Evolutionary conservation across 2,797 vertebrate species (phyloP), one percentile per base, ranked within the genome.

Genomic region (Sebastes hubbsi): DNA sequence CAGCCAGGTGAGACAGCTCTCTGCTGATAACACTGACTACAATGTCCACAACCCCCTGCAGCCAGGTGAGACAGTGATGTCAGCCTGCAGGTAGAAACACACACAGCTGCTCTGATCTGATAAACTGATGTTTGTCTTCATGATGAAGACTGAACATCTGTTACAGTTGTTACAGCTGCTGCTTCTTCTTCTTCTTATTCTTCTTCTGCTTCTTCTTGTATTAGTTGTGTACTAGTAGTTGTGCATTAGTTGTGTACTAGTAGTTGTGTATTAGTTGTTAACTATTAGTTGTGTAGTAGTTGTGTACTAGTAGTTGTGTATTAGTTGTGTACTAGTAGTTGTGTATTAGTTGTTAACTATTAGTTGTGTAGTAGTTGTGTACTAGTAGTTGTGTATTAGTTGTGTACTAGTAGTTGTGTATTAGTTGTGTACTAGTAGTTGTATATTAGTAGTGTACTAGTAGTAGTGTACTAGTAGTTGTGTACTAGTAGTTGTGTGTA

Each of bases 21-120:
- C 54, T 29, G 58, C 27, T 61, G 88, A 91, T 88, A 86, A 87
- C 5, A 54, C 30, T 62, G 38, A 89, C 84, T 82, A 52, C 76
- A 55, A 25, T 60, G 72, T 76, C 74, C 74, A 85, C 29, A 85
- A 75, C 14, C 55, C 78, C 80, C 80, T 78, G 73, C 29, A 13
- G 42, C 63, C 81, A 87, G 77, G 3, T 32, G 32, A 34, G 32
- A 66, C 13, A 58, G 54, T 46, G 55, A 58, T 5, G 4, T 62
- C 55, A 24, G 54, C 54, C 61, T 36, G 62, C 69, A 72, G 77
- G 64, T 56, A 46, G 14, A 18, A 46, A 46, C 42, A 46, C 42
- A 46, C 42, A 46, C 42, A 46, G 42, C 6, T 46, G 42, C 42
- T 46, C n/a, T 49, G 72, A 78, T 52, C 49, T 52, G 49, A 52